Evolutionary conservation across 2,888 invertebrate species (phyloP).

Genomic region (Drosophila mettleri): DNA sequence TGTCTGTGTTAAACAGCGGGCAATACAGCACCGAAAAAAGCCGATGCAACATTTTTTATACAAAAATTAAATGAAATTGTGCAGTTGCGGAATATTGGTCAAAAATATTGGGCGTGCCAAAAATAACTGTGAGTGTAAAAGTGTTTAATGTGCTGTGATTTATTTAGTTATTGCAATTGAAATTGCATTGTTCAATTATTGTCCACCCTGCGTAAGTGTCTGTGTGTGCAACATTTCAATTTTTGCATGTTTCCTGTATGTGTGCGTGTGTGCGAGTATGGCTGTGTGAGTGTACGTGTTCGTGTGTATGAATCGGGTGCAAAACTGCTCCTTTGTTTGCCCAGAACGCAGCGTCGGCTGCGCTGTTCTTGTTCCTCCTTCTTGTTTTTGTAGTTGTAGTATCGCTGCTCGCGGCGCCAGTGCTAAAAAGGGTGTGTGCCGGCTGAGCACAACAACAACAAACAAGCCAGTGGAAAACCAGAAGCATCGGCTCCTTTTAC

Average conservation of each 20-base stretch:
- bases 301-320: constrained; percentile 57
- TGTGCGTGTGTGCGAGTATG: constrained; percentile 13
- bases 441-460: constrained; percentile 40
- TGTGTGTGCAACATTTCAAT: constrained; percentile 42
- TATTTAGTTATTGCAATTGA: constrained; percentile 20
- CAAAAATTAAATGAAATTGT: constrained; percentile 45
- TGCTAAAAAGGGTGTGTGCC: constrained; percentile 66
- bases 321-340: constrained; percentile 77
- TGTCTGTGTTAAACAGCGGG: constrained; percentile 59
- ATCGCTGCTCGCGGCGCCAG: constrained; percentile 55
- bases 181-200: constrained; percentile 43
- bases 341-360: constrained; percentile 66
- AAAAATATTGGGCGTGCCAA: constrained; percentile 57
- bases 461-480: constrained; percentile 27
- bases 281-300: constrained; percentile 45
- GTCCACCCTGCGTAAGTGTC: constrained; percentile 42
- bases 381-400: constrained; percentile 40
- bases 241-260: constrained; percentile 49
- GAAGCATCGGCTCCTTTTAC: constrained; percentile 43
- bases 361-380: constrained; percentile 40
- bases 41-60: constrained; percentile 61
- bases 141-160: constrained; percentile 17
- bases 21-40: constrained; percentile 62
- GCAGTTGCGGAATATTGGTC: constrained; percentile 49
- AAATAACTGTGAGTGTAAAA: constrained; percentile 38